These are phyloP conservation scores for Euura saliciscinereae DNA, from an alignment of 1,140 invertebrate species.

Conservation along the genomic window DNA sequence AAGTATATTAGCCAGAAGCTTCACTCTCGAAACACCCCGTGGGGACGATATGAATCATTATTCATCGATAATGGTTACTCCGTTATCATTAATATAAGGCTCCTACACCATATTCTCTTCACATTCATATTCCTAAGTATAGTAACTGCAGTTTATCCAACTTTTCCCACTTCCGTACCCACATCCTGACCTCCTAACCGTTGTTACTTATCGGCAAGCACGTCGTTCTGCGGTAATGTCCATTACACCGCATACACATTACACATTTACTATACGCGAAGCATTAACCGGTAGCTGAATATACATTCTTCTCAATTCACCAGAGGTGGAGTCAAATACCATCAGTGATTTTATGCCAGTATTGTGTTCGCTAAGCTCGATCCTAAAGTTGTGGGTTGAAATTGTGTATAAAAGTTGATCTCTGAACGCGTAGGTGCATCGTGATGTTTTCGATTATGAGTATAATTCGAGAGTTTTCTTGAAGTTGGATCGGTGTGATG, in stretches of 20 bases:
- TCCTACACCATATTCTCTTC: neutral
- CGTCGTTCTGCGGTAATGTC: neutral
- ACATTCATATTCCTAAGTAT: neutral
- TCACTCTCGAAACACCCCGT: neutral
- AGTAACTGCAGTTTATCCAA: neutral
- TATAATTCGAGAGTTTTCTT: neutral
- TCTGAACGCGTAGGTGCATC: too few species aligned
- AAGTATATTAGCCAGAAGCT: neutral
- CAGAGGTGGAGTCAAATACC: too few species aligned
- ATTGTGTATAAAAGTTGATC: too few species aligned
- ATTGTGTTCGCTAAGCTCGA: too few species aligned
- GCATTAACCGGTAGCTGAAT: too few species aligned
- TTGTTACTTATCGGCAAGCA: neutral
- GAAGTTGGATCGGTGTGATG: neutral
- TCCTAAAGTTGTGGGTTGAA: too few species aligned
- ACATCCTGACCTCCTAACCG: neutral
- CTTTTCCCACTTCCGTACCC: neutral
- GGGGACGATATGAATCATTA: neutral
- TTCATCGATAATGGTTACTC: conserved; percentile 5
- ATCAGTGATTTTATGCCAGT: too few species aligned
- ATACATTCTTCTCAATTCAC: too few species aligned
- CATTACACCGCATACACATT: too few species aligned
- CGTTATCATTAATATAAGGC: neutral
- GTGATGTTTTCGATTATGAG: neutral
- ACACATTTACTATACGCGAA: too few species aligned